Percentiles rank a stretch among this genome's conserved stretches.
These are phyloP conservation scores for Alectura lathami DNA, from an alignment of 2,113 vertebrate species.

Conservation along the genomic window DNA sequence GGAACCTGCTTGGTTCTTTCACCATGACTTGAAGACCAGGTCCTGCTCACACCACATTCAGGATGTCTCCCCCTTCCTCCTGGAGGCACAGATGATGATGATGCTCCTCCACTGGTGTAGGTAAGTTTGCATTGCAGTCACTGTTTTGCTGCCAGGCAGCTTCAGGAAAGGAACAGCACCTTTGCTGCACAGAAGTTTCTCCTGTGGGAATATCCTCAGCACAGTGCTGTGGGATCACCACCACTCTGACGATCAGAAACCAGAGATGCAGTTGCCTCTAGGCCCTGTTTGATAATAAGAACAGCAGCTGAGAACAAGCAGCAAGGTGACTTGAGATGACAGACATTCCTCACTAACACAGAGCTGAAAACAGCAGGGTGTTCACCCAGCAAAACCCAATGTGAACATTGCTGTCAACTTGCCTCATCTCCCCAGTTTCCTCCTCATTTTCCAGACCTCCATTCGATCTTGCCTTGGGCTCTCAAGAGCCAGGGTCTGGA, in stretches of 20 bases:
- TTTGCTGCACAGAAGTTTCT: not conserved
- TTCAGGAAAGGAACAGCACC: not conserved
- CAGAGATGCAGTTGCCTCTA: not conserved
- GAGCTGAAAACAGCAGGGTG: not conserved
- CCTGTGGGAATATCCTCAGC: not conserved
- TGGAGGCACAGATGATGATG: not conserved
- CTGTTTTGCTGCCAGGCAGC: not conserved
- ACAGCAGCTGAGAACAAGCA: not conserved
- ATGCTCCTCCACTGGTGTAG: not conserved
- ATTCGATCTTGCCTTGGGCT: not conserved
- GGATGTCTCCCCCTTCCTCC: not conserved
- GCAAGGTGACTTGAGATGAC: not conserved
- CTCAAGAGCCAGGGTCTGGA: not conserved
- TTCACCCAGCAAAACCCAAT: not conserved
- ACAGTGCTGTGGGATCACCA: not conserved
- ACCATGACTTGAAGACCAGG: rapidly evolving
- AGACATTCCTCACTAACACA: not conserved
- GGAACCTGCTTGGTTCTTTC: not conserved
- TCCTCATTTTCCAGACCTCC: not conserved
- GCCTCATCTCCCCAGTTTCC: not conserved
- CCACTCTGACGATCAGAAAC: not conserved
- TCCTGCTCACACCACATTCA: not conserved
- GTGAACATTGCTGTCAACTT: not conserved
- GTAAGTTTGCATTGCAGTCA: not conserved
- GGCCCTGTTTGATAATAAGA: not conserved